These are phyloP conservation scores for Elmis aenea DNA, from an alignment of 2,888 invertebrate species.

Conservation along the genomic window DNA sequence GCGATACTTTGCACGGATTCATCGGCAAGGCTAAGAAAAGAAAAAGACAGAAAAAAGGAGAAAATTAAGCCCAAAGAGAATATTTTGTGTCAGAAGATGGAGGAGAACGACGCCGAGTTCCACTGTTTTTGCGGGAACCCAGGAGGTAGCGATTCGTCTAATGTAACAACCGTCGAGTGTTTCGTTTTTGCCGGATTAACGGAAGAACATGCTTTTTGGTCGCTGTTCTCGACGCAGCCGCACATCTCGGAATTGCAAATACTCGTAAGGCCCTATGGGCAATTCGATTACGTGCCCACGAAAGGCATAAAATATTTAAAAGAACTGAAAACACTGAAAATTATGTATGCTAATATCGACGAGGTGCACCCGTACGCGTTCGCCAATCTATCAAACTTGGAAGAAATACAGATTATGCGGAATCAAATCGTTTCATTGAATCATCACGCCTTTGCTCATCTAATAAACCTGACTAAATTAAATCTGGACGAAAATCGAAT, in stretches of 20 bases:
- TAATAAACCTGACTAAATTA: slow-evolving; percentile 63
- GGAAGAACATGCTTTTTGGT: slow-evolving; percentile 66
- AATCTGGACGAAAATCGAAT: slow-evolving; percentile 74
- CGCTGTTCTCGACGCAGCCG: slow-evolving; percentile 67
- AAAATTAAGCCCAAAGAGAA: slow-evolving; percentile 6
- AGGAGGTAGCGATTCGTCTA: slow-evolving; percentile 38
- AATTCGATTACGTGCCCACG: slow-evolving; percentile 66
- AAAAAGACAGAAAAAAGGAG: slow-evolving; percentile 16
- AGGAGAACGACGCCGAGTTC: slow-evolving; percentile 45
- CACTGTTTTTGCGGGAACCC: slow-evolving; percentile 63
- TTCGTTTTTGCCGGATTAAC: slow-evolving; percentile 66
- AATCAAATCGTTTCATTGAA: slow-evolving; percentile 66
- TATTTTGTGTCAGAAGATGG: slow-evolving; percentile 24
- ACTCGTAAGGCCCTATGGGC: slow-evolving; percentile 64
- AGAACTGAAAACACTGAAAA: slow-evolving; percentile 61
- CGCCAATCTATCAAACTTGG: slow-evolving; percentile 65
- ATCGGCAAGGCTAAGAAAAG: slow-evolving; percentile 10
- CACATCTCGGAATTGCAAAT: slow-evolving; percentile 66
- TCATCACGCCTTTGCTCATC: slow-evolving; percentile 66
- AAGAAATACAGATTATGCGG: slow-evolving; percentile 61
- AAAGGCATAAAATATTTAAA: slow-evolving; percentile 62
- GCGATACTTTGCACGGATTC: slow-evolving; percentile 7
- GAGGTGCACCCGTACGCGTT: slow-evolving; percentile 68
- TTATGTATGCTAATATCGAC: slow-evolving; percentile 68
- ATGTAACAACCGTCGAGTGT: slow-evolving; percentile 71